phyloP scores from a whole-genome alignment of 1,140 invertebrate species.

The Lepidostoma basale region DNA sequence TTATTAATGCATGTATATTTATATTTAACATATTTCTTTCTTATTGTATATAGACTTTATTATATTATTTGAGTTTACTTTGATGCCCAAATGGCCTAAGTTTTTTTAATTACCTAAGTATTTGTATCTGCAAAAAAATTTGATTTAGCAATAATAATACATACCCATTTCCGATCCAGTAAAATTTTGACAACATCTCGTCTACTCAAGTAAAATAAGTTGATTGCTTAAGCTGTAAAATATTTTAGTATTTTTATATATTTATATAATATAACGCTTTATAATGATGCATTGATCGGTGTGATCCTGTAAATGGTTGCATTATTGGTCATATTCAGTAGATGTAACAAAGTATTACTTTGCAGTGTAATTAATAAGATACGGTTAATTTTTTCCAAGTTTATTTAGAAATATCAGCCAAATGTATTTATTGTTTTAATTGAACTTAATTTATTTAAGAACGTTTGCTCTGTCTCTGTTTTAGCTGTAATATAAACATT shows the following conservation, averaged over 20 bases:
- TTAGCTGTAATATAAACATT: conserved; percentile 27
- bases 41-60: too few species aligned
- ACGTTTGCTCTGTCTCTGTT: conserved; percentile 27
- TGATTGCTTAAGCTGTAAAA: conserved; percentile 24
- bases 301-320: conserved; percentile 16
- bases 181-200: too few species aligned
- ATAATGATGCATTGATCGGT: conserved; percentile 20
- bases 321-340: too few species aligned
- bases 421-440: conserved; percentile 47
- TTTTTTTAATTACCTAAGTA: too few species aligned
- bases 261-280: conserved; percentile 24
- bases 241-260: conserved; percentile 31
- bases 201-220: conserved; percentile 1
- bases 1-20: too few species aligned
- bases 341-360: conserved; percentile 25
- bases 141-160: too few species aligned
- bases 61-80: too few species aligned
- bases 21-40: too few species aligned
- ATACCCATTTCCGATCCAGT: too few species aligned
- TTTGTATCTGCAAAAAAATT: too few species aligned
- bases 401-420: conserved; percentile 35
- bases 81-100: too few species aligned
- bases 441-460: conserved; percentile 33
- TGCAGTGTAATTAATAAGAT: conserved; percentile 11
- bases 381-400: conserved; percentile 29